phyloP scores from a whole-genome alignment of 2,888 invertebrate species.

The Metopia argyrocephala region DNA sequence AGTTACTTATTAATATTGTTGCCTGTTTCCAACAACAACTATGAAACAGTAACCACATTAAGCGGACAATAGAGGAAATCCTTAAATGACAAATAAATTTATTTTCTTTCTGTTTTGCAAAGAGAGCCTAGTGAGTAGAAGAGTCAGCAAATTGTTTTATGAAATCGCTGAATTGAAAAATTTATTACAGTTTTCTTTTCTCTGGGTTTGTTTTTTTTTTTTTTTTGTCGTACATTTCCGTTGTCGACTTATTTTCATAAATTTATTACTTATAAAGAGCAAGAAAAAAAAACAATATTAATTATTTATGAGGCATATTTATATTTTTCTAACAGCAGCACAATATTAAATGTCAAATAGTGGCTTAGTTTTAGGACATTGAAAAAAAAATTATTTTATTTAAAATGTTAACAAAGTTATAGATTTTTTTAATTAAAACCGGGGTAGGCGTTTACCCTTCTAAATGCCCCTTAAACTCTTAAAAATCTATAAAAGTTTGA shows the following conservation, averaged over 20 bases:
- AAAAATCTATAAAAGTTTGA: too few species aligned
- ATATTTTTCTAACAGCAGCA: too few species aligned
- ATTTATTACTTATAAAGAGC: not conserved
- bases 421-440: too few species aligned
- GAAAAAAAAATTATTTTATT: too few species aligned
- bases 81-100: slow-evolving; percentile 47
- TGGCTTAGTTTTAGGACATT: too few species aligned
- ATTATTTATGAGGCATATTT: not conserved
- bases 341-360: too few species aligned
- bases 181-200: too few species aligned
- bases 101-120: too few species aligned
- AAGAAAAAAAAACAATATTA: not conserved
- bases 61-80: slow-evolving; percentile 46
- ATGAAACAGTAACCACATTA: slow-evolving; percentile 6
- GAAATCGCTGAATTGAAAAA: not conserved
- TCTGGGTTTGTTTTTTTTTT: slow-evolving; percentile 13
- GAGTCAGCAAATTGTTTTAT: not conserved
- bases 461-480: too few species aligned
- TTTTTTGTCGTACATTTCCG: slow-evolving; percentile 42
- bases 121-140: too few species aligned
- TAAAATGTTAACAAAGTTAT: too few species aligned
- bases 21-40: not conserved
- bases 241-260: slow-evolving; percentile 37
- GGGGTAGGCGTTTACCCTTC: too few species aligned
- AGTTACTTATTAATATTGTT: not conserved